A percentile compares a stretch with the other conserved stretches of the same genome.
phyloP scores from a whole-genome alignment of 1,140 invertebrate genomes.

The Drosophila repletoides region DNA sequence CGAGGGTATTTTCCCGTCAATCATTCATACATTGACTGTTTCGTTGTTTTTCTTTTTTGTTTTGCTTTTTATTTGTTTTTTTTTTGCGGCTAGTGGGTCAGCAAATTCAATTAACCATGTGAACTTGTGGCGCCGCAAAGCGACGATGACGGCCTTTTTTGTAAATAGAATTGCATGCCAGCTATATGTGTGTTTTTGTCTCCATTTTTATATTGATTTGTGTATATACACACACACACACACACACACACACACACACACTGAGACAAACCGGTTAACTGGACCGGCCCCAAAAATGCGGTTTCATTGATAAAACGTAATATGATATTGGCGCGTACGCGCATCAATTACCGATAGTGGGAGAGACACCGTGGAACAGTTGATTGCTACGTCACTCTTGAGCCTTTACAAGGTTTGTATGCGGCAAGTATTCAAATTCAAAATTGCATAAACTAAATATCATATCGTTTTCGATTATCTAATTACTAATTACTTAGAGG shows the following conservation, averaged over 20 bases:
- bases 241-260: neutral
- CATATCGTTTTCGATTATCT: no score
- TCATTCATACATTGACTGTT: no score
- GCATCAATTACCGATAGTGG: conserved; percentile 44
- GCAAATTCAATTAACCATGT: conserved; percentile 77
- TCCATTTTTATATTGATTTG: conserved; percentile 44
- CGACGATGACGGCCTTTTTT: conserved; percentile 17
- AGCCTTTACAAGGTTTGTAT: conserved; percentile 3
- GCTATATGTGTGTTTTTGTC: neutral
- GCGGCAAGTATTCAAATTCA: neutral
- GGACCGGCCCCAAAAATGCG: conserved; percentile 20
- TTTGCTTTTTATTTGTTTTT: conserved; percentile 9
- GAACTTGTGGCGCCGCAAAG: conserved; percentile 68
- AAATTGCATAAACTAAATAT: no score
- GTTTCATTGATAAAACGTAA: conserved; percentile 64
- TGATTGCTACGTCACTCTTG: conserved; percentile 33
- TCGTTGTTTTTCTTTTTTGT: no score
- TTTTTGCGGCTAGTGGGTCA: conserved; percentile 62
- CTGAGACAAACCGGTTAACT: conserved; percentile 42
- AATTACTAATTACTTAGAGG: no score
- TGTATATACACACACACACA: neutral
- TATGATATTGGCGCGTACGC: conserved; percentile 27
- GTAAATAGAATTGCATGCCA: conserved; percentile 68
- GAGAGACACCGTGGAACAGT: conserved; percentile 21
- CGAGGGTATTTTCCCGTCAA: conserved; percentile 9